A percentile compares a stretch with the other conserved stretches of the same genome.
These are phyloP conservation scores for Gallinago solitaria DNA, from an alignment of 2,797 vertebrate species.

Conservation along the genomic window DNA sequence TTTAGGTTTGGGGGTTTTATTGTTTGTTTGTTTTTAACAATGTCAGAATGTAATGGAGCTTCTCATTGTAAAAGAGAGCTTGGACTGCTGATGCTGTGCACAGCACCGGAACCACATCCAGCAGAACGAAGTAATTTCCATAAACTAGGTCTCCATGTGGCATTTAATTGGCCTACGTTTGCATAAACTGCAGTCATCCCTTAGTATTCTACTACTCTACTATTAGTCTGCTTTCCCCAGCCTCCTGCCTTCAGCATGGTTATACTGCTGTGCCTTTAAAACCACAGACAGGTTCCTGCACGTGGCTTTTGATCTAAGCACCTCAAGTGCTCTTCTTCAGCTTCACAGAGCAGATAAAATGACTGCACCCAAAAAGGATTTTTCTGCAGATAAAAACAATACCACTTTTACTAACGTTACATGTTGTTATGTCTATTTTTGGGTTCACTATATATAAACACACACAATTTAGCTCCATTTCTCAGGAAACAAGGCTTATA, in stretches of 20 bases:
- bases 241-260: background rate
- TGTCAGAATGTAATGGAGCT: background rate
- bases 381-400: background rate
- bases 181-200: background rate
- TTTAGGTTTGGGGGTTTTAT: background rate
- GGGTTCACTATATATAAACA: background rate
- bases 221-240: background rate
- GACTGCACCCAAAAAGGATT: background rate
- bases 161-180: background rate
- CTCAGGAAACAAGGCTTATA: background rate
- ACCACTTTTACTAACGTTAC: background rate
- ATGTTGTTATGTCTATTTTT: background rate
- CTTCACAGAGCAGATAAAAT: background rate
- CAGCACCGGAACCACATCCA: background rate
- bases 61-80: background rate
- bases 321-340: background rate
- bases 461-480: background rate
- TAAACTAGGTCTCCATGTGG: background rate
- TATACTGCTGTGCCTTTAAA: background rate
- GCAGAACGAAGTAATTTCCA: background rate
- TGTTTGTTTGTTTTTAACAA: background rate
- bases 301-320: background rate
- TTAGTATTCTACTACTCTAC: background rate
- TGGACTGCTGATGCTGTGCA: background rate
- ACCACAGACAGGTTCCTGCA: background rate